These are phyloP conservation scores for Tetanocera ferruginea DNA, from an alignment of 2,888 invertebrate species.

Conservation along the genomic window DNA sequence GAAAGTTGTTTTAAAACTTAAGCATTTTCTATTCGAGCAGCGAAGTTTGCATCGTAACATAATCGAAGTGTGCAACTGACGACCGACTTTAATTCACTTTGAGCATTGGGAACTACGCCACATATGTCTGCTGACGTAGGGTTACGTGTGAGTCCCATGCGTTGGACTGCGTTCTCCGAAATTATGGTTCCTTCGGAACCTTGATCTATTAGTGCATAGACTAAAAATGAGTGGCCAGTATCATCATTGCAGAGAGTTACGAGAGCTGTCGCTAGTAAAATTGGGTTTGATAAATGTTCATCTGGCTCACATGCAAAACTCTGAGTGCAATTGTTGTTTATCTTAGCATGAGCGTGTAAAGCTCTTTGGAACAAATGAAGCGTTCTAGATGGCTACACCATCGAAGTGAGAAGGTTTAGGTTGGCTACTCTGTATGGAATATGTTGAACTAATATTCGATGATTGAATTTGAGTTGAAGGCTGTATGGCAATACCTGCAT, in stretches of 20 bases:
- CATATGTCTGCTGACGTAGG: slow-evolving; percentile 21
- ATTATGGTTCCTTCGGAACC: slow-evolving; percentile 34
- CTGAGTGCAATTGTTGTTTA: not conserved
- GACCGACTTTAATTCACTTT: not conserved
- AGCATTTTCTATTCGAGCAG: not conserved
- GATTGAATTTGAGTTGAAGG: not conserved
- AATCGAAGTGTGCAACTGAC: slow-evolving; percentile 29
- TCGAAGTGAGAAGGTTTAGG: not conserved
- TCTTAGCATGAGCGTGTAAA: not conserved
- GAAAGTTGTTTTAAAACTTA: slow-evolving; percentile 11
- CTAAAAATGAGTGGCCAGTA: slow-evolving; percentile 3
- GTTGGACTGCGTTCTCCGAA: slow-evolving; percentile 30
- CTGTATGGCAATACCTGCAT: not conserved
- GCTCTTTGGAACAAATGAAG: not conserved
- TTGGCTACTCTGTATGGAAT: not conserved
- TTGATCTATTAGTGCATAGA: slow-evolving; percentile 31
- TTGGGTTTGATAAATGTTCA: not conserved
- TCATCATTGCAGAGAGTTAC: slow-evolving; percentile 12
- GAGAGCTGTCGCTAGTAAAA: slow-evolving; percentile 28
- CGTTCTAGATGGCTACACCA: not conserved
- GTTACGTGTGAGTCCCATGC: slow-evolving; percentile 6
- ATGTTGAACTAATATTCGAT: not conserved
- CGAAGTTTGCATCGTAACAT: not conserved
- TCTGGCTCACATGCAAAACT: not conserved
- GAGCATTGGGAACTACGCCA: slow-evolving; percentile 10